A percentile compares a stretch with the other conserved stretches of the same genome.
Conservation (phyloP, 2,113 vertebrate species). For the Nyctereutes procyonoides region DNA sequence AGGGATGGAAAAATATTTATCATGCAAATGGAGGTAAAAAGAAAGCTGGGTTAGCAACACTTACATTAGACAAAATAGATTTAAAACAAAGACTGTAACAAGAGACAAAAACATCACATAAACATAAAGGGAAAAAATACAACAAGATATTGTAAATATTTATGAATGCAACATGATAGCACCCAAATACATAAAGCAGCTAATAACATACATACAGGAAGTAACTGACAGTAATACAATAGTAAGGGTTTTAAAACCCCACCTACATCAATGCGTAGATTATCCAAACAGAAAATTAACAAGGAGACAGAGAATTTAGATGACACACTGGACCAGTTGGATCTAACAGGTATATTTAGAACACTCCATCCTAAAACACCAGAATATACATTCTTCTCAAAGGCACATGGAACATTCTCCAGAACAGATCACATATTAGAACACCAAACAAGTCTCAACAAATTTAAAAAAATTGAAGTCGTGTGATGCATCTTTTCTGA, state of each 20-base stretch:
- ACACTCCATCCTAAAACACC: neutral
- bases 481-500: neutral
- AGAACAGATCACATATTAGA: neutral
- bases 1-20: neutral
- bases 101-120: neutral
- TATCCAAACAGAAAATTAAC: neutral
- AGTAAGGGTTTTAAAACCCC: neutral
- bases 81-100: neutral
- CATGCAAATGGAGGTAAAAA: neutral
- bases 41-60: neutral
- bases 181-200: neutral
- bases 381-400: neutral
- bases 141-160: neutral
- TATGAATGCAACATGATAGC: neutral
- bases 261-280: neutral
- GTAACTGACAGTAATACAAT: neutral
- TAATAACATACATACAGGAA: neutral
- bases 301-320: neutral
- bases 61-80: neutral
- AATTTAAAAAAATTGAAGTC: neutral
- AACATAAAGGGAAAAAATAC: neutral
- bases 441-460: neutral
- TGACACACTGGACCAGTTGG: neutral
- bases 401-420: neutral
- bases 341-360: neutral